These are phyloP conservation scores for Salmo trutta DNA, from an alignment of 2,797 vertebrate species.

Conservation along the genomic window DNA sequence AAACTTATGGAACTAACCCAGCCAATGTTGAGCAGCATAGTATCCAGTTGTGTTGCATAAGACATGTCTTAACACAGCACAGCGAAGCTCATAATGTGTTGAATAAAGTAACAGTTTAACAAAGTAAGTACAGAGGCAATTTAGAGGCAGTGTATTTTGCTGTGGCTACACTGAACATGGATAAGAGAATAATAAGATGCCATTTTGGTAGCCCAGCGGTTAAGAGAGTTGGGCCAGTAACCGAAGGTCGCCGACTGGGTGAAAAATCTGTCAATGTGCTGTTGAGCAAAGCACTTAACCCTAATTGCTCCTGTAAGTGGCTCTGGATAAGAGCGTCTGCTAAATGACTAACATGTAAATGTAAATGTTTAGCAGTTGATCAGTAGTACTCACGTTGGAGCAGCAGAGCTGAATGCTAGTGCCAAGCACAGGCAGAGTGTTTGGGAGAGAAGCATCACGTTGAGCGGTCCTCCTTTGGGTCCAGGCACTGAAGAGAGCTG, in stretches of 20 bases:
- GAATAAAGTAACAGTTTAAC: not conserved
- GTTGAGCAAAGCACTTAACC: too few species aligned
- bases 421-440: slow-evolving; percentile 55
- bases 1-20: slow-evolving; percentile 29
- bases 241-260: too few species aligned
- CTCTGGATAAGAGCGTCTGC: too few species aligned
- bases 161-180: not conserved
- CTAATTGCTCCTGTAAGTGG: too few species aligned
- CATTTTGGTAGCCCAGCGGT: not conserved
- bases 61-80: not conserved
- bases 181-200: too few species aligned
- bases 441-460: slow-evolving; percentile 63
- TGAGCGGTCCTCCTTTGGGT: slow-evolving; percentile 34
- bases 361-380: not conserved
- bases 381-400: slow-evolving; percentile 74
- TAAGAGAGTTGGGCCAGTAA: too few species aligned
- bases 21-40: not conserved
- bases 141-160: not conserved
- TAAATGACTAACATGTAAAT: too few species aligned
- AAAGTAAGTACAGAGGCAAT: not conserved
- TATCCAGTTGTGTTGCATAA: not conserved
- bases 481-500: slow-evolving; percentile 25
- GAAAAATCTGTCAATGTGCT: not conserved
- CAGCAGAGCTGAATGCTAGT: slow-evolving; percentile 42
- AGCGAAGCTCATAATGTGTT: not conserved